Percentiles rank a stretch among this genome's conserved stretches.
Conservation (phyloP, 2,888 invertebrate genomes). For the Hedychridium roseum region DNA sequence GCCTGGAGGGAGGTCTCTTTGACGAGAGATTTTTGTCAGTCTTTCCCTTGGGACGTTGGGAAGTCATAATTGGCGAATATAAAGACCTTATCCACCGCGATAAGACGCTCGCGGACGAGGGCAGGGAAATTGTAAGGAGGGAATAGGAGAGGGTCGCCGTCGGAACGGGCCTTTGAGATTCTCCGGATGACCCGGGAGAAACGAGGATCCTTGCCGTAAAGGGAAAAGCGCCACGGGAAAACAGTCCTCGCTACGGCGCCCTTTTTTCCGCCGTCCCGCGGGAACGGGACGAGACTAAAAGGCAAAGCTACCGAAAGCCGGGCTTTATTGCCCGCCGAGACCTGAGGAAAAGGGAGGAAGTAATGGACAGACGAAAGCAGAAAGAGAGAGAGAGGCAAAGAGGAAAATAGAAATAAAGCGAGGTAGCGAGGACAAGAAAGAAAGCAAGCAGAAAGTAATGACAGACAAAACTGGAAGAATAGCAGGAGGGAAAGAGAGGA, state of each 20-base stretch:
- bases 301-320: slow-evolving; percentile 41
- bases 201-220: too few species aligned
- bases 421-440: slow-evolving; percentile 4
- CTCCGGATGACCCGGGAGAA: slow-evolving; percentile 19
- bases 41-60: too few species aligned
- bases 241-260: slow-evolving; percentile 24
- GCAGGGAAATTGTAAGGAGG: neutral
- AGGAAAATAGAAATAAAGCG: slow-evolving; percentile 5
- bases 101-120: neutral
- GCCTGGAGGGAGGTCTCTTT: too few species aligned
- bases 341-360: slow-evolving; percentile 27
- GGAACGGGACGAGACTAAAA: slow-evolving; percentile 29
- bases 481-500: neutral
- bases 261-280: slow-evolving; percentile 15
- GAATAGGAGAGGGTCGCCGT: slow-evolving; percentile 19
- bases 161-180: slow-evolving; percentile 28
- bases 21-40: too few species aligned
- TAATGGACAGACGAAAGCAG: too few species aligned
- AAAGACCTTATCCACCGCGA: too few species aligned
- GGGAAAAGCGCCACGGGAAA: slow-evolving; percentile 29
- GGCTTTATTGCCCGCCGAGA: slow-evolving; percentile 39
- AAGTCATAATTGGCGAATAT: too few species aligned
- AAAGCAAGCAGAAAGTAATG: neutral
- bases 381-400: neutral
- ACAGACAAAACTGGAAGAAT: neutral